Conservation (phyloP, 1,140 invertebrate genomes). For the Kradibia gibbosae region DNA sequence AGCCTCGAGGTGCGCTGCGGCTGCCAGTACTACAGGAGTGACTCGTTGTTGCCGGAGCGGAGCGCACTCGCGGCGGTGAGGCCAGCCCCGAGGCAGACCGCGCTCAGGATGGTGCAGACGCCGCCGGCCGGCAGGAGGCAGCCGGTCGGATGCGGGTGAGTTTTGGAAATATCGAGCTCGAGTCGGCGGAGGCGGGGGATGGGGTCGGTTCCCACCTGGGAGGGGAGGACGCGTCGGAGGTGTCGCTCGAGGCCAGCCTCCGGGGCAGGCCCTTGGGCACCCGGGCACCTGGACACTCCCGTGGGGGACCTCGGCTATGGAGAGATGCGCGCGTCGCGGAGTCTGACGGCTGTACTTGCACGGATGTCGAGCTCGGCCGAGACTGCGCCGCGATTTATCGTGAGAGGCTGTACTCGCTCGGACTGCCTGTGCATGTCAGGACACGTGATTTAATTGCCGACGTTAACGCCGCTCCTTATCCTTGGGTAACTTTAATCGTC, state of each 20-base stretch:
- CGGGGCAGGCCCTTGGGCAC: not conserved
- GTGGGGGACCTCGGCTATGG: not conserved
- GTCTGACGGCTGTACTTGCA: too few species aligned
- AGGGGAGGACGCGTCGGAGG: too few species aligned
- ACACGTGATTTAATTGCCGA: too few species aligned
- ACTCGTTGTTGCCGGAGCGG: slow-evolving; percentile 83
- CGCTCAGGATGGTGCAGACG: slow-evolving; percentile 56
- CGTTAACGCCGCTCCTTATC: too few species aligned
- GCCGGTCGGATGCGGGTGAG: slow-evolving; percentile 58
- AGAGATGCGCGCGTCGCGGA: not conserved
- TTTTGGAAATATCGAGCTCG: slow-evolving; percentile 10
- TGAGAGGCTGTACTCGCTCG: too few species aligned
- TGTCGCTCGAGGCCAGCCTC: too few species aligned
- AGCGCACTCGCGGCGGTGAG: slow-evolving; percentile 71
- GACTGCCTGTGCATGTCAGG: too few species aligned
- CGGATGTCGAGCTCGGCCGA: not conserved
- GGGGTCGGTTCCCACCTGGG: too few species aligned
- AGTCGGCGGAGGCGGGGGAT: too few species aligned
- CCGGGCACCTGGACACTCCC: too few species aligned
- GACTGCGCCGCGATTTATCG: too few species aligned
- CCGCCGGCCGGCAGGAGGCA: slow-evolving; percentile 55
- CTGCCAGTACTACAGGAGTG: slow-evolving; percentile 87
- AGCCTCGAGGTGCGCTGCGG: slow-evolving; percentile 84
- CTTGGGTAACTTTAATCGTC: too few species aligned
- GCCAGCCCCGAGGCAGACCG: not conserved